These are phyloP conservation scores for Puma concolor DNA, from an alignment of 2,113 vertebrate genomes.

Conservation along the genomic window DNA sequence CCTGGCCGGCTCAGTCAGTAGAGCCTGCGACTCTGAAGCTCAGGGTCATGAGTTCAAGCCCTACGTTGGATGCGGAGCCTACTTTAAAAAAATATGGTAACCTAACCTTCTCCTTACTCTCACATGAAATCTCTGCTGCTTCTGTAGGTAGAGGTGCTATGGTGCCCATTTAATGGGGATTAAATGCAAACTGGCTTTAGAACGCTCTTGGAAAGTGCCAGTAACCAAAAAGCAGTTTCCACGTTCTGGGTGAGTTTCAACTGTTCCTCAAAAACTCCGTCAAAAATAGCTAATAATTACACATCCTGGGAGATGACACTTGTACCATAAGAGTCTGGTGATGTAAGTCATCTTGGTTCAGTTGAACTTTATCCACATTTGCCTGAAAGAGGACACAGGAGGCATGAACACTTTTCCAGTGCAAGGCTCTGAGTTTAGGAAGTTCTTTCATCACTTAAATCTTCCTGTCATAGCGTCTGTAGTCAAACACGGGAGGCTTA, in stretches of 20 bases:
- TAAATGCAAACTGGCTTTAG: neutral
- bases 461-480: neutral
- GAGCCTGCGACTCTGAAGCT: neutral
- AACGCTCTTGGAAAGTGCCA: neutral
- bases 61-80: neutral
- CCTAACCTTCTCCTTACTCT: neutral
- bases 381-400: neutral
- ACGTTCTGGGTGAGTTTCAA: neutral
- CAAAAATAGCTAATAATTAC: neutral
- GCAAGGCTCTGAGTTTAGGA: neutral
- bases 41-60: neutral
- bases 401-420: neutral
- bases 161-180: neutral
- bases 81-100: neutral
- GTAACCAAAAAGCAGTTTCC: neutral
- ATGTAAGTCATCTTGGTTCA: neutral
- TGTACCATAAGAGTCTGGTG: neutral
- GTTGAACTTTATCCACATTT: neutral
- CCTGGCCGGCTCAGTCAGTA: neutral
- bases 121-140: neutral
- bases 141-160: neutral
- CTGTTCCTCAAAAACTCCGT: neutral
- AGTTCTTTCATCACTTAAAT: neutral
- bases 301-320: neutral
- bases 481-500: neutral